phyloP scores from a whole-genome alignment of 2,113 vertebrate genomes.

The Ctenodactylus gundi region DNA sequence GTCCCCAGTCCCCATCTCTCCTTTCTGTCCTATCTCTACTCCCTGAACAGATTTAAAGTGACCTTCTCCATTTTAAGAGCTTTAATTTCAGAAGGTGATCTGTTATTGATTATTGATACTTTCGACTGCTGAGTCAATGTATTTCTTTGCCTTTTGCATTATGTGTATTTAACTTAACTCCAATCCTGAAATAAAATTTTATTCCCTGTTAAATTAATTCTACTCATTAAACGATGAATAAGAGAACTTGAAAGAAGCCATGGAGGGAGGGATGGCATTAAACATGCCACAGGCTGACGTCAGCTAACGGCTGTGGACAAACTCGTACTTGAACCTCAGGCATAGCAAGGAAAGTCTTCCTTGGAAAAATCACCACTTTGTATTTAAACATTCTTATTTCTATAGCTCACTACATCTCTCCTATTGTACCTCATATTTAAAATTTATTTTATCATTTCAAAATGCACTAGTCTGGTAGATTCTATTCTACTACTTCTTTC shows the following conservation, averaged over 20 bases:
- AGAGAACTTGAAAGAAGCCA: neutral
- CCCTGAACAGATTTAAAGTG: neutral
- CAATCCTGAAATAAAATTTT: neutral
- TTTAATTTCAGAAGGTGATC: neutral
- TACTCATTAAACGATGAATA: neutral
- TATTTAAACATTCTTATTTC: neutral
- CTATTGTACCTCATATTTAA: neutral
- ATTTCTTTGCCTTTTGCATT: neutral
- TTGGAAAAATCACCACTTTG: rapidly evolving
- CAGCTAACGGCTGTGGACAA: neutral
- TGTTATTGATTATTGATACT: neutral
- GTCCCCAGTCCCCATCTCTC: neutral
- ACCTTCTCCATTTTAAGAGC: neutral
- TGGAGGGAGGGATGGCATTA: neutral
- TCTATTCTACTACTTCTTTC: neutral
- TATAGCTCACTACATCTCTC: neutral
- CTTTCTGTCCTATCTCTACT: neutral
- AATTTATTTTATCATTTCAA: neutral
- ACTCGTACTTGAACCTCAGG: neutral
- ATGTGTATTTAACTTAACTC: neutral
- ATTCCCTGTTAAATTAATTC: neutral
- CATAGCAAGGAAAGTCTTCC: neutral
- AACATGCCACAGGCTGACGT: neutral
- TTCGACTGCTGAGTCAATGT: neutral
- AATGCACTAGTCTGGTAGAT: neutral